These are phyloP conservation scores for Drepana falcataria DNA, from an alignment of 2,888 invertebrate genomes.

Conservation along the genomic window DNA sequence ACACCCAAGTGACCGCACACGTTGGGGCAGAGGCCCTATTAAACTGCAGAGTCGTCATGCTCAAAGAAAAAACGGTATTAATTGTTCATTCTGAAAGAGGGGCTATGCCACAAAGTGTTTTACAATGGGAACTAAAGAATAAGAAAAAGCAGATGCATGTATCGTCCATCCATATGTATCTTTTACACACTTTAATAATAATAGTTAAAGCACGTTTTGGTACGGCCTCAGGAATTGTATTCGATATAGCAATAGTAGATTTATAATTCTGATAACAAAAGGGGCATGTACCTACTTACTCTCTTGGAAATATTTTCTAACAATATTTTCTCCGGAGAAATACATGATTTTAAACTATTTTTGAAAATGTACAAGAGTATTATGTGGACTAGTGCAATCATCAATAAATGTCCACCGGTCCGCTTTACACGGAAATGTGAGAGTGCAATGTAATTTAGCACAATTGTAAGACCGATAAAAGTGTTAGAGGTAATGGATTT, in stretches of 20 bases:
- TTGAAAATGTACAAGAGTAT: neutral
- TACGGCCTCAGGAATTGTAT: too few species aligned
- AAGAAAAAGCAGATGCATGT: too few species aligned
- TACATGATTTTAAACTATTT: neutral
- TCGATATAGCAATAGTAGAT: too few species aligned
- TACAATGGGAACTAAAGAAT: too few species aligned
- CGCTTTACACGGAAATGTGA: constrained; percentile 24
- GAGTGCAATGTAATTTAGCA: constrained; percentile 17
- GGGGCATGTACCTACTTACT: too few species aligned
- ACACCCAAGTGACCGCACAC: constrained; percentile 79
- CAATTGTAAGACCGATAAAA: constrained; percentile 18
- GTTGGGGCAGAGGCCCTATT: constrained; percentile 82
- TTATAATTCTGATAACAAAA: too few species aligned
- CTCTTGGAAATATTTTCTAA: neutral
- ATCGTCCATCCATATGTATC: too few species aligned
- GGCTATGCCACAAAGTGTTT: too few species aligned
- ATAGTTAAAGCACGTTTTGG: too few species aligned
- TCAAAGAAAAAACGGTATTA: constrained; percentile 83
- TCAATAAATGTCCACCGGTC: constrained; percentile 25
- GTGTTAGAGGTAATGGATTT: constrained; percentile 7
- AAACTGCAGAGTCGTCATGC: constrained; percentile 84
- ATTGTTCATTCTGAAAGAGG: neutral
- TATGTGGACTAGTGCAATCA: constrained; percentile 15
- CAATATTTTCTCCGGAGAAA: neutral
- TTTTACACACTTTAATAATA: too few species aligned